Percentiles rank a stretch among this genome's conserved stretches.
Conservation (phyloP, 2,113 vertebrate genomes). For the Toxotes jaculatrix region DNA sequence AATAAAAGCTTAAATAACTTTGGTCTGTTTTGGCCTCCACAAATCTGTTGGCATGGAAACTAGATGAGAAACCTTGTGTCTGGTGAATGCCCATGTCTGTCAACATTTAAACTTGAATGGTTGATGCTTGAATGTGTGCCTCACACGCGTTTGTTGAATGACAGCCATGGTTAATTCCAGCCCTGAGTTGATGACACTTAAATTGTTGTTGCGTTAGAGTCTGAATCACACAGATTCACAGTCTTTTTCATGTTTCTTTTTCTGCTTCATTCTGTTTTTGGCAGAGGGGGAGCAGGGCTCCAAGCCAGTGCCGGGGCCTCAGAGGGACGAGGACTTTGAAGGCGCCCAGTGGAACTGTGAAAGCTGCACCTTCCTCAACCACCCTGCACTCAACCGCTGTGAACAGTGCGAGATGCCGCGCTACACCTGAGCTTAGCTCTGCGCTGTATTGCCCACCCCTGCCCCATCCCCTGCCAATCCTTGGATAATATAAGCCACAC, state of each 20-base stretch:
- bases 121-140: conserved; percentile 12
- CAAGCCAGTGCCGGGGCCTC: conserved; percentile 82
- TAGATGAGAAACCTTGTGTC: conserved; percentile 11
- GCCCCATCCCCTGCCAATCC: conserved; percentile 52
- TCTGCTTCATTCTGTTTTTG: neutral
- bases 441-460: conserved; percentile 45
- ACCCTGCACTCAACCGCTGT: conserved; percentile 98
- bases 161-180: conserved; percentile 25
- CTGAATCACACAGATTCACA: neutral
- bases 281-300: conserved; percentile 77
- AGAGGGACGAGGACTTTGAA: conserved; percentile 97
- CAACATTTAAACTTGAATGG: conserved; percentile 14
- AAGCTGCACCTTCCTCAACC: conserved; percentile 99
- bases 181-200: neutral
- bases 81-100: conserved; percentile 12
- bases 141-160: conserved; percentile 2
- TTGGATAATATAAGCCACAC: conserved; percentile 57
- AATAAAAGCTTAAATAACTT: conserved; percentile 9
- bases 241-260: neutral
- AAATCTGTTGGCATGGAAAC: conserved; percentile 38
- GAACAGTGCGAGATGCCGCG: conserved; percentile 99
- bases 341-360: conserved; percentile 98
- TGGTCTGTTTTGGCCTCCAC: conserved; percentile 7
- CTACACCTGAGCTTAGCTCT: conserved; percentile 89
- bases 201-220: neutral